A percentile compares a stretch with the other conserved stretches of the same genome.
Conservation (phyloP, 2,888 invertebrate species). For the Apomyelois bistriatella region DNA sequence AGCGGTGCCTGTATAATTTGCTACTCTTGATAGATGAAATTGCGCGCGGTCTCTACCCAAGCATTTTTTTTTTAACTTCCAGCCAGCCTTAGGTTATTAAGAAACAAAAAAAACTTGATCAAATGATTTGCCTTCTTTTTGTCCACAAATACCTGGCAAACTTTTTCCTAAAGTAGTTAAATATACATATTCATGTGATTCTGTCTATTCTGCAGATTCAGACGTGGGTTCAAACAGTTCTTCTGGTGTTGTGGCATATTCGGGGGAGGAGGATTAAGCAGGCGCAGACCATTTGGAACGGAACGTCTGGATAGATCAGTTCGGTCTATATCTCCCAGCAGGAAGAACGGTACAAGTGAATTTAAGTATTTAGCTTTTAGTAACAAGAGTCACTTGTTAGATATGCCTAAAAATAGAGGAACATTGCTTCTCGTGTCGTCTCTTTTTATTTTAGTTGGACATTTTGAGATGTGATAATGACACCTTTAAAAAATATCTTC, state of each 20-base stretch:
- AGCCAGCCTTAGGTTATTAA: too few relatives aligned
- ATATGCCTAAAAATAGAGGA: neutral
- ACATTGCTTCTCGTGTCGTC: constrained; percentile 3
- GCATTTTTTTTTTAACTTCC: too few relatives aligned
- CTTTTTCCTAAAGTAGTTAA: too few relatives aligned
- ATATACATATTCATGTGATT: too few relatives aligned
- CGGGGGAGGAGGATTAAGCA: constrained; percentile 83
- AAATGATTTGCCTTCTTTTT: too few relatives aligned
- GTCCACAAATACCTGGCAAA: too few relatives aligned
- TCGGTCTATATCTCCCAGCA: constrained; percentile 83
- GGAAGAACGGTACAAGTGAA: constrained; percentile 75
- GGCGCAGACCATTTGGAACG: constrained; percentile 87
- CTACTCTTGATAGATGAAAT: too few relatives aligned
- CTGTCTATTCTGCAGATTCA: constrained; percentile 89
- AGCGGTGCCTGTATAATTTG: too few relatives aligned
- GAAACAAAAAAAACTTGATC: too few relatives aligned
- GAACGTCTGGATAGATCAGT: constrained; percentile 89
- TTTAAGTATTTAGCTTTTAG: constrained; percentile 13
- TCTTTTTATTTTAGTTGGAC: neutral
- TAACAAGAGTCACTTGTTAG: neutral
- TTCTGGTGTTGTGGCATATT: constrained; percentile 92
- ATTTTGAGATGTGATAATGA: neutral
- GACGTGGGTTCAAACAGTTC: constrained; percentile 95
- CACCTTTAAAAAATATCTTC: too few relatives aligned
- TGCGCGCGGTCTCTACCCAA: too few relatives aligned